Conservation (phyloP, 2,888 invertebrate genomes). For the Sarcophaga carnaria region DNA sequence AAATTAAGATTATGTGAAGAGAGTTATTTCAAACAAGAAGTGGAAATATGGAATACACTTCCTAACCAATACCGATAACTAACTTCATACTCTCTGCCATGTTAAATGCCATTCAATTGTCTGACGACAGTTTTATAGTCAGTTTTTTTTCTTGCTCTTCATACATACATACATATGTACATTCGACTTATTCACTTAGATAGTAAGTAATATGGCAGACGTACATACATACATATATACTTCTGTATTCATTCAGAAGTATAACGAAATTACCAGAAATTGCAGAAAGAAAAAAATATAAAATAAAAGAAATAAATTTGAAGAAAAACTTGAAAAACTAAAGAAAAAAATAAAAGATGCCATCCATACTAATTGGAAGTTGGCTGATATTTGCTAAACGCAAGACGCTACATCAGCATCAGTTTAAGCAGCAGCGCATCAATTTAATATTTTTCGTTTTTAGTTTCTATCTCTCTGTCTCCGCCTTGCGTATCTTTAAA, state of each 20-base stretch:
- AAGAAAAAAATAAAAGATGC: constrained; percentile 25
- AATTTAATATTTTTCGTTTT: constrained; percentile 19
- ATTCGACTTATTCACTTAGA: neutral
- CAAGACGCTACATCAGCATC: constrained; percentile 57
- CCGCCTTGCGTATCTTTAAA: constrained; percentile 42
- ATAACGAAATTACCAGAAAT: neutral
- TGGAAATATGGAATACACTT: constrained; percentile 40
- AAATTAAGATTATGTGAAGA: neutral
- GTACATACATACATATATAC: too few species aligned
- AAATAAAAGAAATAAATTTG: neutral
- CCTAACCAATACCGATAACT: constrained; percentile 13
- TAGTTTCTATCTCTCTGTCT: too few species aligned
- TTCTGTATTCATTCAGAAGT: constrained; percentile 32
- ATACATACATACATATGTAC: constrained; percentile 19
- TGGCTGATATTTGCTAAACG: constrained; percentile 53
- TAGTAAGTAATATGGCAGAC: too few species aligned
- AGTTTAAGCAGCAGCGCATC: constrained; percentile 3
- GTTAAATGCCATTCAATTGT: constrained; percentile 76
- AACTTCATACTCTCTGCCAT: constrained; percentile 32
- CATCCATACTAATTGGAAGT: constrained; percentile 77
- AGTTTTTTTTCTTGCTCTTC: constrained; percentile 23
- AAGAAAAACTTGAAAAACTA: constrained; percentile 25
- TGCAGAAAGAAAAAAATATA: neutral
- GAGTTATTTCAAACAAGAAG: neutral
- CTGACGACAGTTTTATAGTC: constrained; percentile 78